Base-by-base conservation (phyloP, 2,797 vertebrate species). In the Scarus forsteni region DNA sequence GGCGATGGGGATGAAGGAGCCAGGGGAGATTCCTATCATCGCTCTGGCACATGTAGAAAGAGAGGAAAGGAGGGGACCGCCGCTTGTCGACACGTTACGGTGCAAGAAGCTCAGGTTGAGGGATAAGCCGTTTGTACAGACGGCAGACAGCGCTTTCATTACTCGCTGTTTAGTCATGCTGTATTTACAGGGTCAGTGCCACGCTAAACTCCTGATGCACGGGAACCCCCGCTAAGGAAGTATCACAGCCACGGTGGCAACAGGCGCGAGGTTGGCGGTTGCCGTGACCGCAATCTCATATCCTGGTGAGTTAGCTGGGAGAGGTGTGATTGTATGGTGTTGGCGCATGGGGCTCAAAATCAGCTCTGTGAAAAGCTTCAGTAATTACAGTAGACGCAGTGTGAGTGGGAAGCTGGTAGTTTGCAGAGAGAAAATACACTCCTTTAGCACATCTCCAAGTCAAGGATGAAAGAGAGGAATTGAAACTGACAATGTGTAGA, bases 161-260 rank as follows among this genome's bases (percentile, higher is more conserved):
- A 91, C 77, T 80, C 61, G 77, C 83, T 85, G 76, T 84, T 94
- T 94, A 92, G 93, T 92, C 91, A 91, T 81, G 83, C 83, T 77
- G 83, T 79, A 89, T 92, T 93, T 90, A 85, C 83, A 81, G 77
- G 74, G 86, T 84, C 87, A 85, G 84, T 64, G 88, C 83, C 88
- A 77, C 88, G 79, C 81, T 27, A 27, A 87, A 74, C 79, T 88
- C 66, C 73, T 80, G 69, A 84, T 87, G 79, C 66, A 81, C 50
- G 50, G 66, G 70, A 77, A 72, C 79, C 39, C 66, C 42, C 51
- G 79, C 79, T 82, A 73, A 85, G 53, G 65, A 77, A 81, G 73
- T 53, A 78, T 77, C 73, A 80, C 56, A 66, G 70, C 76, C 58
- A 60, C 52, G 38, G 51, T 55, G 48, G 63, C 66, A 75, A 63